Evolutionary conservation across 2,888 invertebrate species (phyloP).

Genomic region (Lasius fuliginosus): DNA sequence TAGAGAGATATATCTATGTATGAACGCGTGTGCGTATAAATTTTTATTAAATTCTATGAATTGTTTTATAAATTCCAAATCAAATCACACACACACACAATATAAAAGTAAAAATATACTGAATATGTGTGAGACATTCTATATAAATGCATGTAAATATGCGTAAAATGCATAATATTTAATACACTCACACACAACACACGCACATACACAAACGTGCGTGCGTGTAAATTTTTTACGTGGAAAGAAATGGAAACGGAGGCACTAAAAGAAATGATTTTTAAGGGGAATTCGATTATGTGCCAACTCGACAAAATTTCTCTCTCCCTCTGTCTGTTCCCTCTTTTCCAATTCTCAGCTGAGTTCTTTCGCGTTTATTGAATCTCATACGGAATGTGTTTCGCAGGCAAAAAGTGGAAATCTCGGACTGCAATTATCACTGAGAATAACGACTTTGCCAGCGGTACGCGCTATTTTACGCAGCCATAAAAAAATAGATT

Average conservation of each 20-base stretch:
- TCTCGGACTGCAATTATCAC: slow-evolving; percentile 52
- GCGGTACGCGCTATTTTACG: slow-evolving; percentile 55
- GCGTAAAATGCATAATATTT: not conserved
- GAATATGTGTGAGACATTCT: not conserved
- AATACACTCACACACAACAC: not conserved
- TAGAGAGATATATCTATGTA: too few relatives aligned
- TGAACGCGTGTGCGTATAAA: not conserved
- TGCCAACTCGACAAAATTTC: slow-evolving; percentile 38
- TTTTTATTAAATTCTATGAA: slow-evolving; percentile 1
- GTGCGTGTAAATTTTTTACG: not conserved
- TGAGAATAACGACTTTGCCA: slow-evolving; percentile 50
- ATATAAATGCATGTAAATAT: not conserved
- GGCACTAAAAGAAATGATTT: slow-evolving; percentile 5
- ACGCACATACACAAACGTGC: not conserved
- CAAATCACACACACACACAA: not conserved
- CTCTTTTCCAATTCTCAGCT: not conserved
- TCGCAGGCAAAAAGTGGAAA: slow-evolving; percentile 50
- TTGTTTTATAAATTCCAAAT: not conserved
- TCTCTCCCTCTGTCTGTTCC: not conserved
- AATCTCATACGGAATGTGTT: slow-evolving; percentile 58
- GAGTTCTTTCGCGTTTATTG: slow-evolving; percentile 51
- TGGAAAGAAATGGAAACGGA: slow-evolving; percentile 10
- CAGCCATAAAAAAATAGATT: slow-evolving; percentile 45
- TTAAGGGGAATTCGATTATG: slow-evolving; percentile 42
- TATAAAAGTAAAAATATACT: not conserved